phyloP scores from a whole-genome alignment of 2,888 invertebrate species.

The Hirtodrosophila alboralis region DNA sequence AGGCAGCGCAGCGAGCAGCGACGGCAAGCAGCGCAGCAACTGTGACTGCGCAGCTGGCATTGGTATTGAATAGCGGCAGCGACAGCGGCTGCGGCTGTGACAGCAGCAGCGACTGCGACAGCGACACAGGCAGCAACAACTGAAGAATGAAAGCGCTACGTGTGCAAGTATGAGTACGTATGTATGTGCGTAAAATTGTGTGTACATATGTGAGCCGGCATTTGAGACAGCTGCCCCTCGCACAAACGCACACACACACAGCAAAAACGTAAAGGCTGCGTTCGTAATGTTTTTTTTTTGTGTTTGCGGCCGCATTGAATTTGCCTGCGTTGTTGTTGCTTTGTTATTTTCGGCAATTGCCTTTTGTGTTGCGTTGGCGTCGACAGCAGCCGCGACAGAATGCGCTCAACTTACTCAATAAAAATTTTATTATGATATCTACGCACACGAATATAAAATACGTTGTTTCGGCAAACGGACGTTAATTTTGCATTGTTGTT shows the following conservation, averaged over 20 bases:
- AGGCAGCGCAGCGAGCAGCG: constrained; percentile 35
- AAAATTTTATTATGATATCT: constrained; percentile 83
- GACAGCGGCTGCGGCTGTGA: constrained; percentile 9
- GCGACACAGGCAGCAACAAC: constrained; percentile 27
- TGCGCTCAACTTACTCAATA: constrained; percentile 82
- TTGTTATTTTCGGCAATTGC: constrained; percentile 54
- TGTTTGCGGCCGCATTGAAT: constrained; percentile 20
- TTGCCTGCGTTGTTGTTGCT: constrained; percentile 12
- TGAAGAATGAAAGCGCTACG: constrained; percentile 50
- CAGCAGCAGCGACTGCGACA: constrained; percentile 26
- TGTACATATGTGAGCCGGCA: constrained; percentile 51
- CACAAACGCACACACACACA: constrained; percentile 11
- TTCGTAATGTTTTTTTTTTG: constrained; percentile 12
- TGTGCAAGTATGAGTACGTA: constrained; percentile 23
- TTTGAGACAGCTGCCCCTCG: constrained; percentile 47
- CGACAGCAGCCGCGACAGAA: constrained; percentile 22
- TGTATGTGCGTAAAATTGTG: constrained; percentile 10
- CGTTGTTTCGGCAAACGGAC: constrained; percentile 16
- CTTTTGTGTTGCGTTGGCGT: constrained; percentile 51
- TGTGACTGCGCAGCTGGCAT: constrained; percentile 35
- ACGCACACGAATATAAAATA: constrained; percentile 61
- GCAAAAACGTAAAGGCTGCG: constrained; percentile 16
- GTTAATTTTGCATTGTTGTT: constrained; percentile 42
- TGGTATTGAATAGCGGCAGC: constrained; percentile 27
- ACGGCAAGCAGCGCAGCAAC: not conserved